Evolutionary conservation across 2,888 invertebrate genomes (phyloP), one percentile per base, ranked within the genome.

Genomic region (Scaeva pyrastri): DNA sequence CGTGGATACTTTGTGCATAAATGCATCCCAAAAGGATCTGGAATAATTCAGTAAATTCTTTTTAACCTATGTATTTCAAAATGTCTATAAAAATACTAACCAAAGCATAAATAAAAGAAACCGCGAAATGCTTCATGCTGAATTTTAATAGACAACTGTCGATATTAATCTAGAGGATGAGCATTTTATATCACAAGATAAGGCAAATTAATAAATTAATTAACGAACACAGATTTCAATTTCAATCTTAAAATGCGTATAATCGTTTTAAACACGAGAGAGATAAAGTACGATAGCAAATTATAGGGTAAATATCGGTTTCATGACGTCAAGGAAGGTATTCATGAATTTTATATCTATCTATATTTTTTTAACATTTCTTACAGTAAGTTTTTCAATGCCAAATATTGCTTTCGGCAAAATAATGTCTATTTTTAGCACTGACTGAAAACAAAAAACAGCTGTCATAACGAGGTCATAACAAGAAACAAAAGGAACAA

Each of bases 171-270:
- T 21, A 21, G 58, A 48, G 12, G 43, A 71, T 56, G 71, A 43
- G 19, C 16, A 19, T 36, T 72, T 72, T 72, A 72, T 72, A 72
- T 52, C 31, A 5, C 31, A 31, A 36, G 72, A 72, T 72, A 72
- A 60, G 36, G 10, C 26, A 19, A 36, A 19, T 31, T 58, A n/a
- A 41, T 23, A 62, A n/a, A 21, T 68, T 68, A 68, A 68, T 68
- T 64, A 48, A n/a, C n/a, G n/a, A 48, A 36, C 4, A 45, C 11
- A 14, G 12, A 64, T 26, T 64, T 41, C 7, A 16, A 68, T 68
- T 31, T 58, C 11, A 14, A 52, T 6, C 5, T 26, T 26, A 0
- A 52, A 52, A 52, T 52, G 0, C 4, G n/a, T 6, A 23, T 23
- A 23, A 52, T 52, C 23, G 7, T 14, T 2, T n/a, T 23, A 52